Evolutionary conservation across 1,140 invertebrate species (phyloP).

Genomic region (Pararge aegeria): DNA sequence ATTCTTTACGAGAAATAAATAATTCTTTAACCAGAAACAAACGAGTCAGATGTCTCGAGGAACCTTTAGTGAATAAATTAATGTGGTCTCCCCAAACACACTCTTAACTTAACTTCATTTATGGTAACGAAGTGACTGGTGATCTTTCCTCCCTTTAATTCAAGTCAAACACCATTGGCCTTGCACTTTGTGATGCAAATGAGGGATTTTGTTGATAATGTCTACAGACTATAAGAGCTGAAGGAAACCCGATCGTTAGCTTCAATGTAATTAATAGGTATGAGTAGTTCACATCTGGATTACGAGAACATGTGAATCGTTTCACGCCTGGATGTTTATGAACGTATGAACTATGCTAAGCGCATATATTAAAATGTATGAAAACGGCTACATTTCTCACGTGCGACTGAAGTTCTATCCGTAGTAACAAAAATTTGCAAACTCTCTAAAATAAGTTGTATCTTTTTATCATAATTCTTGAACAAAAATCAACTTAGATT

Average conservation of each 20-base stretch:
- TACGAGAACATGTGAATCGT: neutral
- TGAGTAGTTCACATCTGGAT: neutral
- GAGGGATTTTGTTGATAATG: constrained; percentile 1
- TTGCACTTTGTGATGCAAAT: constrained; percentile 8
- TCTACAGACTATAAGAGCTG: neutral
- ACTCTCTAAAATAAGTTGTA: too few species aligned
- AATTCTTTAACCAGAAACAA: too few species aligned
- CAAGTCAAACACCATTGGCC: neutral
- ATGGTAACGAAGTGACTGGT: neutral
- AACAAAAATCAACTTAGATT: too few species aligned
- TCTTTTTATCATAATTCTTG: too few species aligned
- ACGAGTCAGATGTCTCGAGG: too few species aligned
- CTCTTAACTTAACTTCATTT: neutral
- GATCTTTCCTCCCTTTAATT: neutral
- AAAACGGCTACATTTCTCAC: neutral
- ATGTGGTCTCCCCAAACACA: neutral
- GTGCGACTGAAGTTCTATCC: too few species aligned
- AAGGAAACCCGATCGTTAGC: neutral
- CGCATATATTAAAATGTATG: neutral
- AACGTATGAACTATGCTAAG: neutral
- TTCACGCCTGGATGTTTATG: neutral
- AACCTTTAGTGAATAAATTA: too few species aligned
- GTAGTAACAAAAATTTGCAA: too few species aligned
- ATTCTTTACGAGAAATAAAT: too few species aligned
- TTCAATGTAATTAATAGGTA: neutral